Evolutionary conservation across 2,888 invertebrate genomes (phyloP).

Genomic region (Cecidostiba fungosa): DNA sequence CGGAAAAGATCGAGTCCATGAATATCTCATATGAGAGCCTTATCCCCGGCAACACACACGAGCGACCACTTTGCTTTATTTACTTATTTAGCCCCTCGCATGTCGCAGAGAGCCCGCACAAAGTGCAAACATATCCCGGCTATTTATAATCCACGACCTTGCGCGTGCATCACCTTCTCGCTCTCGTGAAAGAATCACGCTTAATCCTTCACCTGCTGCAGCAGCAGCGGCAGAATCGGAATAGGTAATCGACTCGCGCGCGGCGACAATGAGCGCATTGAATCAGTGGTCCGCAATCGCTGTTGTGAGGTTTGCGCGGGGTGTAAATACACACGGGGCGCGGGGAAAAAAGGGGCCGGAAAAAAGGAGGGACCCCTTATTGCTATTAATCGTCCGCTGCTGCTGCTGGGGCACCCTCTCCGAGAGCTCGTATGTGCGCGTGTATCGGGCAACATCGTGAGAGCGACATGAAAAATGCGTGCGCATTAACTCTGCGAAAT

Average conservation of each 20-base stretch:
- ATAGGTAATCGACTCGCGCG: constrained; percentile 47
- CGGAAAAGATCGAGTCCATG: constrained; percentile 4
- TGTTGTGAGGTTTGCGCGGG: constrained; percentile 30
- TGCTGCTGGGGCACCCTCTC: background rate
- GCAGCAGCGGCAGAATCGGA: background rate
- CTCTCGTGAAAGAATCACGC: background rate
- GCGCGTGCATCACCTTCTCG: constrained; percentile 27
- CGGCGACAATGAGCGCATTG: background rate
- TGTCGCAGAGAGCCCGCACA: background rate
- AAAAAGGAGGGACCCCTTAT: background rate
- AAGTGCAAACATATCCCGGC: constrained; percentile 34
- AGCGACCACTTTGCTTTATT: constrained; percentile 2
- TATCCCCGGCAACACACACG: background rate
- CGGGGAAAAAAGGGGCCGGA: background rate
- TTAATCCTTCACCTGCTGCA: constrained; percentile 54
- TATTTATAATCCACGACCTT: background rate
- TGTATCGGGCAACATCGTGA: constrained; percentile 41
- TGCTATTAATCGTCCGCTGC: constrained; percentile 39
- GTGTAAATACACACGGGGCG: constrained; percentile 1
- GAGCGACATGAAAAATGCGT: constrained; percentile 58
- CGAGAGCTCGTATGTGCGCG: too few relatives aligned
- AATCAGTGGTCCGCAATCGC: constrained; percentile 28
- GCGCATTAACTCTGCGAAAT: constrained; percentile 55
- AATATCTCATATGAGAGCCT: constrained; percentile 17
- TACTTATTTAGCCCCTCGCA: constrained; percentile 36